Conservation (phyloP, 2,888 invertebrate species). For the Unio delphinus region DNA sequence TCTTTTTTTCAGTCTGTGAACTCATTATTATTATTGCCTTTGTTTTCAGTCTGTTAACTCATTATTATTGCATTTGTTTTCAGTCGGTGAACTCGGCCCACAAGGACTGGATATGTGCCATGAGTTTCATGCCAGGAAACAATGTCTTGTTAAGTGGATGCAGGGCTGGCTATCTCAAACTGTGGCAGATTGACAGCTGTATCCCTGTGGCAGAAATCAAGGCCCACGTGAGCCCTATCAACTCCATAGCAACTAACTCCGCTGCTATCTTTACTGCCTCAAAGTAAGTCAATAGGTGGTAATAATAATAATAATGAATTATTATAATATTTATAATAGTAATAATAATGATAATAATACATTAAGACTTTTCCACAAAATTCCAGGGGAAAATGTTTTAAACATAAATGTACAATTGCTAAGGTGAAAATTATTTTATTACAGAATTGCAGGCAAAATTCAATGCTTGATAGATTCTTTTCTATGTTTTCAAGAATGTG, state of each 20-base stretch:
- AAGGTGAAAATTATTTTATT: no score
- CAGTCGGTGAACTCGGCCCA: slow-evolving; percentile 86
- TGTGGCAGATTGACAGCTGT: slow-evolving; percentile 83
- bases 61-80: slow-evolving; percentile 11
- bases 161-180: slow-evolving; percentile 82
- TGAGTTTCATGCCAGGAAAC: slow-evolving; percentile 76
- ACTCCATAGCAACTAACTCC: slow-evolving; percentile 79
- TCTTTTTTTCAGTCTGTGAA: slow-evolving; percentile 77
- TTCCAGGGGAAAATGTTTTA: no score
- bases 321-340: no score
- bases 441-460: no score
- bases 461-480: no score
- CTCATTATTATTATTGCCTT: slow-evolving; percentile 68
- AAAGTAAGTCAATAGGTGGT: slow-evolving; percentile 78
- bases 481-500: no score
- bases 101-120: slow-evolving; percentile 88
- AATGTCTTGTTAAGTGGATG: slow-evolving; percentile 81
- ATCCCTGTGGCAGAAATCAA: slow-evolving; percentile 79
- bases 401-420: no score
- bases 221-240: slow-evolving; percentile 80
- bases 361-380: no score
- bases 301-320: neutral
- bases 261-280: slow-evolving; percentile 84
- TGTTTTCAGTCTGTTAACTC: no score
- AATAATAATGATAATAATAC: no score